Base-by-base conservation (phyloP, 2,797 vertebrate species). In the Pseudochirops corinnae region DNA sequence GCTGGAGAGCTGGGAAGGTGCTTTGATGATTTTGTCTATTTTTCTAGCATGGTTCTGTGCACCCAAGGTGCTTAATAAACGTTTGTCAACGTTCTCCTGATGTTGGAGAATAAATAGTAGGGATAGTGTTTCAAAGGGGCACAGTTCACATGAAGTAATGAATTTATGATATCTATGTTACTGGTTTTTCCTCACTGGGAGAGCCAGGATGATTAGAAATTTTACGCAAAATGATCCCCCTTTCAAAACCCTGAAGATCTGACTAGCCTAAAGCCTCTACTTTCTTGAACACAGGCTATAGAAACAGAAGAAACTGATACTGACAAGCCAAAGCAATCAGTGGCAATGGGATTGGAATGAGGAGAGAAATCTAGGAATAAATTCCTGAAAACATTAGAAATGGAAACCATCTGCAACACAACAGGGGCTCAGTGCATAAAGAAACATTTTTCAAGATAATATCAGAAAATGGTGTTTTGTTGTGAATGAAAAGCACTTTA, bases 331-430 rank as follows among this genome's bases (percentile, higher is more conserved):
- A 97, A 96, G 96, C 94, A 91, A 6, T 97, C 95, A 91, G 55
- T 94, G 96, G 94, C 91, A 46, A 16, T 53, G 53, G 96, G 96
- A 95, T 87, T 97, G 94, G 55, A 97, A 50, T 95, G 96, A 98
- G 67, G 87, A 94, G 91, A 95, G 56, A 98, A 98, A 96, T 98
- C 96, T 98, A 98, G 95, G 97, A 96, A 98, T 96, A 97, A 98
- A 98, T 98, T 98, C 98, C 96, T 98, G 96, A 98, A 98, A 97
- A 95, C 97, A 94, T 97, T 97, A 94, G 98, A 98, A 98, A 98
- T 97, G 97, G 96, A 98, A 98, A 97, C 96, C 98, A 98, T 98
- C 96, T 98, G 98, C 62, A 96, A 55, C 67, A 39, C 96, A 92
- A 87, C 87, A 95, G 97, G 95, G 62, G 46, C 94, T 96, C 97